Base-by-base conservation (phyloP, 1,140 invertebrate genomes). In the Dolichoris vasculosae region DNA sequence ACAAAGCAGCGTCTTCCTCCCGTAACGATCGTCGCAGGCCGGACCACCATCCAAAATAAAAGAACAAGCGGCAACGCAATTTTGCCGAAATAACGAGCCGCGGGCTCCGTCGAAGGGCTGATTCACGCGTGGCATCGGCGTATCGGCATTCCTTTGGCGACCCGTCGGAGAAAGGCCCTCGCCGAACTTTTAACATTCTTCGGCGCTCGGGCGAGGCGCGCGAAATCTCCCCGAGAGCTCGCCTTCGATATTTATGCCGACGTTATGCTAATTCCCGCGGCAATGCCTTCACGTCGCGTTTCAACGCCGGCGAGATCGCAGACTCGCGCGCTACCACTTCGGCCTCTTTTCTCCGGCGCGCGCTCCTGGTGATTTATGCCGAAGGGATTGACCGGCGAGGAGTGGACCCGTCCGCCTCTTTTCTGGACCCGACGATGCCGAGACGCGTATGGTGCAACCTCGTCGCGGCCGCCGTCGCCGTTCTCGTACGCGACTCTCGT, bases 181-280 rank as follows among this genome's bases (percentile, higher is more conserved):
- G 78, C 6, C 17, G 35, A 23, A 23, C 26, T 67, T 51, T 67
- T 43, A 46, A 59, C 40, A 78, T 78, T 78, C 76, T 43, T 43
- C 11, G 38, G 71, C 35, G 7, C 38, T 43, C 46, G 20, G 7
- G 64, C 51, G 64, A n/a, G 20, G 67, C 69, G 88, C 86, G 88
- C 84, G 86, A 79, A 87, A 88, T 89, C 88, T 88, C 84, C 87
- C 84, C 86, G 86, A 79, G 84, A 81, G 83, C 75, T 87, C 83
- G 86, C 88, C 88, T 86, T 88, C 89, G 88, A 91, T 91, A 90
- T 92, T 91, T 91, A 91, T 88, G 89, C 85, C 90, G 91, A 90
- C 90, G 89, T 90, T 89, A 89, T 90, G 90, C 88, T 90, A 91
- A 90, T 90, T 90, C 86, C 43, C 85, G 78, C 87, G 86, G 89